Percentiles rank a stretch among this genome's conserved stretches.
phyloP scores from a whole-genome alignment of 1,140 invertebrate genomes.

The Bathynomus jamesi region DNA sequence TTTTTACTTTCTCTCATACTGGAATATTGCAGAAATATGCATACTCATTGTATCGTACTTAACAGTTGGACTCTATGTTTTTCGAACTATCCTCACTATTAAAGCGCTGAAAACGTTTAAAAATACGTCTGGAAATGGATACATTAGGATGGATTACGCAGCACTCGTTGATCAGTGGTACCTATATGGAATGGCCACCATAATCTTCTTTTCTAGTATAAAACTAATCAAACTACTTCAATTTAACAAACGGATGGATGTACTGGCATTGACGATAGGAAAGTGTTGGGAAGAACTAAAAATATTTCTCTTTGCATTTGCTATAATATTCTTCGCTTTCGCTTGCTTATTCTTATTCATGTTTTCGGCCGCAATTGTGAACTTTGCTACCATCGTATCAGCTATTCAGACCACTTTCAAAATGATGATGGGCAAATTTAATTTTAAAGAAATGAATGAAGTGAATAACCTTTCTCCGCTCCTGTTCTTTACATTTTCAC shows the following conservation, averaged over 20 bases:
- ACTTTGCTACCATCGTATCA: constrained; percentile 9
- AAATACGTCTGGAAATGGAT: constrained; percentile 7
- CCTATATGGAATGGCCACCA: constrained; percentile 1
- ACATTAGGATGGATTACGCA: constrained; percentile 7
- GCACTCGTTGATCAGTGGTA: constrained; percentile 6
- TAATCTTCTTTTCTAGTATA: constrained; percentile 11
- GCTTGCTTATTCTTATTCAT: constrained; percentile 16
- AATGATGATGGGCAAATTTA: constrained; percentile 21
- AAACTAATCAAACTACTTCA: constrained; percentile 18
- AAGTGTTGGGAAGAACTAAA: constrained; percentile 16
- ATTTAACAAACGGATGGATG: constrained; percentile 16
- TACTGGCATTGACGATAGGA: constrained; percentile 9
- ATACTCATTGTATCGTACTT: constrained; percentile 6
- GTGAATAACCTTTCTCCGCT: constrained; percentile 45
- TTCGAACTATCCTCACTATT: not conserved
- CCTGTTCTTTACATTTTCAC: constrained; percentile 49
- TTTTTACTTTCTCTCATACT: constrained; percentile 10
- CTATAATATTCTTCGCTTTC: constrained; percentile 17
- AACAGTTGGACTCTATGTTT: constrained; percentile 11
- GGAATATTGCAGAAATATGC: constrained; percentile 10
- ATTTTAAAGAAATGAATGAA: constrained; percentile 45
- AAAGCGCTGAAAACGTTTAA: constrained; percentile 4
- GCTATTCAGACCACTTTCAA: constrained; percentile 10
- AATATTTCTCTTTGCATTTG: constrained; percentile 14
- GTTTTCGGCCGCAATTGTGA: constrained; percentile 3